Evolutionary conservation across 2,888 invertebrate genomes (phyloP).

Genomic region (Diarsia mendica): DNA sequence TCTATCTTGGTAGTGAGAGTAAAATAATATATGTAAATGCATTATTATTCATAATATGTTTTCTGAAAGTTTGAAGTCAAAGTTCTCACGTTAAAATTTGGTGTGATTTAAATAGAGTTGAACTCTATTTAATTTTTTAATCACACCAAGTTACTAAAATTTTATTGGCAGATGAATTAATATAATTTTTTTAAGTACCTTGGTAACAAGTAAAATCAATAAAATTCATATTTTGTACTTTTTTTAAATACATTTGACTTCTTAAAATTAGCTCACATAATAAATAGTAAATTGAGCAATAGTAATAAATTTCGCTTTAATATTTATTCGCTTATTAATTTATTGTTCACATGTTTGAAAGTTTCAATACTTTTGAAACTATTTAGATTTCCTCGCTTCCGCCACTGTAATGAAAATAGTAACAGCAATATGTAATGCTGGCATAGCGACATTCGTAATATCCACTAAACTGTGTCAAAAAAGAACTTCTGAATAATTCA

Average conservation of each 20-base stretch:
- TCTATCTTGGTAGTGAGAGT: background rate
- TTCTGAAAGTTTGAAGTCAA: background rate
- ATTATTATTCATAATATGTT: background rate
- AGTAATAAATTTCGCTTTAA: background rate
- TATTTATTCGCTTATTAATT: background rate
- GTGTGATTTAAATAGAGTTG: no score
- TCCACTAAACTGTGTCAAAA: conserved; percentile 13
- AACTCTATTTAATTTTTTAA: no score
- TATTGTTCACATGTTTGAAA: background rate
- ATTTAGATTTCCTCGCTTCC: background rate
- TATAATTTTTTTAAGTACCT: background rate
- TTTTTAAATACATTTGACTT: background rate
- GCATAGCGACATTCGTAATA: background rate
- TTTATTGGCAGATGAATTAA: background rate
- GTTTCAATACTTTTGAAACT: background rate
- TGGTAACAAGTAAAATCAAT: background rate
- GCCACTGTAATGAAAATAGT: background rate
- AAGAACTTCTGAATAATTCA: conserved; percentile 45
- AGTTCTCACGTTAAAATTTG: background rate
- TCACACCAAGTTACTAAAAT: no score
- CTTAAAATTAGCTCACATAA: background rate
- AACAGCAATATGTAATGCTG: background rate
- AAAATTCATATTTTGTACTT: background rate
- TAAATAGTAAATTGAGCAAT: background rate
- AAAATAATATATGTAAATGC: background rate